These are phyloP conservation scores for Aromia moschata DNA, from an alignment of 2,888 invertebrate species.

Conservation along the genomic window DNA sequence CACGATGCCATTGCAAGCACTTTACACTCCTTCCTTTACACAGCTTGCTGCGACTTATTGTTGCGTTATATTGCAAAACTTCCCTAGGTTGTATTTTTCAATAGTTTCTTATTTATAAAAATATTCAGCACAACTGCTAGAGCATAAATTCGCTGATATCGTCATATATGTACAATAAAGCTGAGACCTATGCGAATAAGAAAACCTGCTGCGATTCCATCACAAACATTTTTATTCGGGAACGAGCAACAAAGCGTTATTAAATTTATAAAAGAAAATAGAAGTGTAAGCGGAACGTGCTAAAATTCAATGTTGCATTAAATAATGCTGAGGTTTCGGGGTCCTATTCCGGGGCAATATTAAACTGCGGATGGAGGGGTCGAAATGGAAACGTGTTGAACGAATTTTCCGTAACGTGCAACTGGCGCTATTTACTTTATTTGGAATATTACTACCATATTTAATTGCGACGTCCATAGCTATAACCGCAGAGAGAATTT, in stretches of 20 bases:
- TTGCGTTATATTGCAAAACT: no score
- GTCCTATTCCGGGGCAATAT: slow-evolving; percentile 11
- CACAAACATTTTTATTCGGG: slow-evolving; percentile 5
- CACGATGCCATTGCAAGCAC: no score
- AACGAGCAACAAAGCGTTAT: slow-evolving; percentile 24
- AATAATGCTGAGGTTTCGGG: slow-evolving; percentile 26
- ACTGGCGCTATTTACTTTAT: no score
- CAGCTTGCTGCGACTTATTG: no score
- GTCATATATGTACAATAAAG: slow-evolving; percentile 6
- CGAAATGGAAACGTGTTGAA: slow-evolving; percentile 5
- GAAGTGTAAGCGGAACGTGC: slow-evolving; percentile 18
- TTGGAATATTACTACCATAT: no score
- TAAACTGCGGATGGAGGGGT: slow-evolving; percentile 6
- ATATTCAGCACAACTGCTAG: background rate
- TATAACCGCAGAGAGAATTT: no score
- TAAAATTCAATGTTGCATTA: slow-evolving; percentile 26
- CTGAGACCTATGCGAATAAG: slow-evolving; percentile 1
- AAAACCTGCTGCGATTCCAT: slow-evolving; percentile 7
- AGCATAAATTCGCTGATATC: background rate
- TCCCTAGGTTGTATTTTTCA: no score
- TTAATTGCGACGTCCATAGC: no score
- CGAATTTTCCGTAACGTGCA: slow-evolving; percentile 10
- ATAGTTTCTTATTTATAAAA: no score
- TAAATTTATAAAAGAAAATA: slow-evolving; percentile 23
- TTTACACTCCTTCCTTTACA: no score